These are phyloP conservation scores for Chaetodon trifascialis DNA, from an alignment of 2,113 vertebrate species.

Conservation along the genomic window DNA sequence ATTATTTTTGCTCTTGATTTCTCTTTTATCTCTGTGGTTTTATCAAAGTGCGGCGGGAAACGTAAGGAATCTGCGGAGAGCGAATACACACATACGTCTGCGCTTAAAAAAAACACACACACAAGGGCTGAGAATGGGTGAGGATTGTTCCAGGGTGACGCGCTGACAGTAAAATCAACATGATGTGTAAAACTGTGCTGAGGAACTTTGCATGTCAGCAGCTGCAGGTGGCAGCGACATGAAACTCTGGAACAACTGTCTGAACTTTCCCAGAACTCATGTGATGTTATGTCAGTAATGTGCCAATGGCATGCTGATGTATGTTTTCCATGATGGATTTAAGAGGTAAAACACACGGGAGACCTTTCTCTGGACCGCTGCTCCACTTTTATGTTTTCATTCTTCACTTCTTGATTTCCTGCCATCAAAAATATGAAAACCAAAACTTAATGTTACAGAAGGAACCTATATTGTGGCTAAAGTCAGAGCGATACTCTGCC, in stretches of 20 bases:
- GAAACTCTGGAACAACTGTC: not conserved
- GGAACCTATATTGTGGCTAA: not conserved
- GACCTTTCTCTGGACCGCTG: conserved; percentile 1
- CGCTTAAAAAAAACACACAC: not conserved
- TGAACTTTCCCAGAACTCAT: not conserved
- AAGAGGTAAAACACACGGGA: conserved; percentile 5
- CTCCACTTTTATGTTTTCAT: not conserved
- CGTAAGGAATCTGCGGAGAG: not conserved
- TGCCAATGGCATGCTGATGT: not conserved
- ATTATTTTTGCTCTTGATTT: not conserved
- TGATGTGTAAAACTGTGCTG: conserved; percentile 24
- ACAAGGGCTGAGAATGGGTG: not conserved
- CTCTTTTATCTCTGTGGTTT: not conserved
- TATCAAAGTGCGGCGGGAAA: not conserved
- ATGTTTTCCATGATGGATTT: conserved; percentile 19
- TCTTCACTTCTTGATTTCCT: not conserved
- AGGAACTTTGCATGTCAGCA: conserved; percentile 14
- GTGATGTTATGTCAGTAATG: conserved; percentile 16
- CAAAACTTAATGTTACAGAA: not conserved
- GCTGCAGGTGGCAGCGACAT: not conserved
- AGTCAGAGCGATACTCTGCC: not conserved
- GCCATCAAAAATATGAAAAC: not conserved
- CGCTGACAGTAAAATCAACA: conserved; percentile 29
- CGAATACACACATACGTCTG: not conserved
- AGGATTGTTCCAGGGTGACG: conserved; percentile 9